Evolutionary conservation across 2,888 invertebrate species (phyloP).

Genomic region (Cyaniris semiargus): DNA sequence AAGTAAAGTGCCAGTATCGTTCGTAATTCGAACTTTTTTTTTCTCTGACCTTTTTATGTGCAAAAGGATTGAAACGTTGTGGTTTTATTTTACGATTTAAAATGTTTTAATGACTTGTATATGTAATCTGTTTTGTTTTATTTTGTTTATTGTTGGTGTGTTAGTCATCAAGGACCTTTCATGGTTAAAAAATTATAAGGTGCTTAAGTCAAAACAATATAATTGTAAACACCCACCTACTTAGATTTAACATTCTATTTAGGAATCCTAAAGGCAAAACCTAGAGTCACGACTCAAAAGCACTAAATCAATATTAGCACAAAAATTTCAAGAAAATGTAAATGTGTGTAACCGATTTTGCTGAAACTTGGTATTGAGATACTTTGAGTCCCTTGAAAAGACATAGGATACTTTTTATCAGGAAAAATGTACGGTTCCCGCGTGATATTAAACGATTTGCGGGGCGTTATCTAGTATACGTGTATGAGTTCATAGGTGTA

Average conservation of each 20-base stretch:
- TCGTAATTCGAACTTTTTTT: neutral
- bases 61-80: neutral
- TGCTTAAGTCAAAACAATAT: neutral
- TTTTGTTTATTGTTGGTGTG: neutral
- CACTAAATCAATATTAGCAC: too few species aligned
- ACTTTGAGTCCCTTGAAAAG: too few species aligned
- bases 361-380: too few species aligned
- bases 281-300: too few species aligned
- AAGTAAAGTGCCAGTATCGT: neutral
- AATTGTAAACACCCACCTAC: neutral
- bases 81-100: neutral
- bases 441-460: too few species aligned
- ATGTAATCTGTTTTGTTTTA: neutral
- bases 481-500: neutral
- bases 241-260: neutral
- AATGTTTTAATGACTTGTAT: neutral
- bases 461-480: too few species aligned
- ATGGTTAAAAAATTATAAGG: neutral
- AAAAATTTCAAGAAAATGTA: neutral
- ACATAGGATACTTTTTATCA: too few species aligned
- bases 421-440: too few species aligned
- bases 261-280: too few species aligned
- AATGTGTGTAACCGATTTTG: neutral
- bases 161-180: neutral
- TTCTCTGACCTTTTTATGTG: neutral